Evolutionary conservation across 2,888 invertebrate species (phyloP).

Genomic region (Ommatoiulus sabulosus): DNA sequence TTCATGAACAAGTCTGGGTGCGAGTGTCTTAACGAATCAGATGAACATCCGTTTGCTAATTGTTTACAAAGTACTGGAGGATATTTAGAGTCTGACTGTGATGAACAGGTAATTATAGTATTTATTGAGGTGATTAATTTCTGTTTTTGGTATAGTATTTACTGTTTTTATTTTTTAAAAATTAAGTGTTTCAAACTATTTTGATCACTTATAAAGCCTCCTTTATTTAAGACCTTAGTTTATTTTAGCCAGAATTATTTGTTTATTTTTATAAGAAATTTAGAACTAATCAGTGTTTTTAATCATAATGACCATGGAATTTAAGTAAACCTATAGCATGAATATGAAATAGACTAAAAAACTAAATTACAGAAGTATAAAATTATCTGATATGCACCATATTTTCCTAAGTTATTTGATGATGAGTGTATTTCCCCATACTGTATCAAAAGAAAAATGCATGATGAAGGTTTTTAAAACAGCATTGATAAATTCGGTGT

Average conservation of each 20-base stretch:
- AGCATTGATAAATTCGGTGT: too few species aligned
- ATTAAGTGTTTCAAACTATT: neutral
- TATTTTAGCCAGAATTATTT: constrained; percentile 5
- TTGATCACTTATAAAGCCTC: neutral
- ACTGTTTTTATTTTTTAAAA: neutral
- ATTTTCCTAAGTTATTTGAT: too few species aligned
- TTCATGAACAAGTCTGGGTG: constrained; percentile 90
- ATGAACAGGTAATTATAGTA: constrained; percentile 78
- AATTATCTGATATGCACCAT: too few species aligned
- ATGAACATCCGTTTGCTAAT: constrained; percentile 87
- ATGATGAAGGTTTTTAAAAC: too few species aligned
- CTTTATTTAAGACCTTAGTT: constrained; percentile 30
- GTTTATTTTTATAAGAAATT: too few species aligned
- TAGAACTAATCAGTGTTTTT: too few species aligned
- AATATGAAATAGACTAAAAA: too few species aligned
- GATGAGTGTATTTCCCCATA: too few species aligned
- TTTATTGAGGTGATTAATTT: neutral
- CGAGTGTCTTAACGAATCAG: constrained; percentile 96
- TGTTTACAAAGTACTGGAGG: constrained; percentile 66
- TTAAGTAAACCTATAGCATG: too few species aligned
- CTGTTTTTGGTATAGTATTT: neutral
- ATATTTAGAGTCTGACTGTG: constrained; percentile 74
- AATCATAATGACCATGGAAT: too few species aligned
- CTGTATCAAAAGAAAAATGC: too few species aligned
- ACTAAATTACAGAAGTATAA: too few species aligned